A percentile compares a stretch with the other conserved stretches of the same genome.
Conservation (phyloP, 1,140 invertebrate genomes). For the Melitaea cinxia region DNA sequence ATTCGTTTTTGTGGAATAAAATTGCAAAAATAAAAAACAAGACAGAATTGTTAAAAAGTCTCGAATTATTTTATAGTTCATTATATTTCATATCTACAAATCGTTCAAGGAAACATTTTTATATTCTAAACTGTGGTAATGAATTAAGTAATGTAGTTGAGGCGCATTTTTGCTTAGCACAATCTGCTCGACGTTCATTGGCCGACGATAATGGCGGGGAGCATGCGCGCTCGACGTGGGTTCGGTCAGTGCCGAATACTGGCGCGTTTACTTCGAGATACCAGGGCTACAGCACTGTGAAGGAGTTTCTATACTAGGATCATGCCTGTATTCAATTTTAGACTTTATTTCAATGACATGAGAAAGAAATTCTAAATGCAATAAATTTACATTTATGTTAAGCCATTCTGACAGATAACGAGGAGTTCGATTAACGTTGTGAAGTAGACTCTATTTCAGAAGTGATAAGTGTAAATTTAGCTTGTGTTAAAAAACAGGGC, state of each 20-base stretch:
- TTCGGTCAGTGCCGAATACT: constrained; percentile 73
- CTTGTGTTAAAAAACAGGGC: constrained; percentile 35
- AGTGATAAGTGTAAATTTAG: constrained; percentile 31
- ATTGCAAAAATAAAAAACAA: constrained; percentile 15
- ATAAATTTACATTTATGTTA: constrained; percentile 50
- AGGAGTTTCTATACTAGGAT: constrained; percentile 62
- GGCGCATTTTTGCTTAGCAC: constrained; percentile 50
- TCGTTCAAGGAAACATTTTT: constrained; percentile 4
- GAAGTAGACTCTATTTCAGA: constrained; percentile 46
- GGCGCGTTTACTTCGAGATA: constrained; percentile 77
- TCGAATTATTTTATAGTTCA: constrained; percentile 1
- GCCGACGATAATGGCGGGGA: constrained; percentile 66
- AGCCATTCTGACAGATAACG: constrained; percentile 65
- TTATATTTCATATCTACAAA: constrained; percentile 8
- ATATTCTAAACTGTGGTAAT: constrained; percentile 6
- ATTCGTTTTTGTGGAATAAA: constrained; percentile 15
- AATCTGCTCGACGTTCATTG: constrained; percentile 69
- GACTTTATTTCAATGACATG: constrained; percentile 30
- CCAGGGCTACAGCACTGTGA: constrained; percentile 73
- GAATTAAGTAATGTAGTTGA: constrained; percentile 8
- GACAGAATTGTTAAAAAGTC: background rate
- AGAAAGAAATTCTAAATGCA: constrained; percentile 31
- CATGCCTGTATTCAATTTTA: constrained; percentile 31
- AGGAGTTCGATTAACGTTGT: constrained; percentile 29
- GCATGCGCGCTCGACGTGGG: constrained; percentile 71